phyloP scores from a whole-genome alignment of 2,797 vertebrate genomes.

The Carapus acus region DNA sequence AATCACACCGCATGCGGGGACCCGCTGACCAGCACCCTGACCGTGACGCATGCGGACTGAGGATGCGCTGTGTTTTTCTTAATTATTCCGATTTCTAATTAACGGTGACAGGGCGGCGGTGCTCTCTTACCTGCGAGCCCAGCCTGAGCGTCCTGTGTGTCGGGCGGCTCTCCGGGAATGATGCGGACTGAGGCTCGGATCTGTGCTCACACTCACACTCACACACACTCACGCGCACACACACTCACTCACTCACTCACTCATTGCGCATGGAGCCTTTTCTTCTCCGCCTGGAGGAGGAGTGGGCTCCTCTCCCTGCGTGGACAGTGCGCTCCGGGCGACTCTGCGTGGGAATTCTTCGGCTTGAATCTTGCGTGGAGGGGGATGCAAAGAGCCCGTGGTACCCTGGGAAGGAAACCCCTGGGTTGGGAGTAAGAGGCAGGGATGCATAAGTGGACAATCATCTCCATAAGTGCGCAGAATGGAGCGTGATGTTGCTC shows the following conservation, averaged over 20 bases:
- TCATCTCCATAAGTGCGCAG: slow-evolving; percentile 31
- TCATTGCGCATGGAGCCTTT: slow-evolving; percentile 64
- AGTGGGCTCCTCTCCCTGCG: slow-evolving; percentile 25
- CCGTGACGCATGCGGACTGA: slow-evolving; percentile 11
- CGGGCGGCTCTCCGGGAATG: slow-evolving; percentile 61
- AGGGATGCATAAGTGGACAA: slow-evolving; percentile 55
- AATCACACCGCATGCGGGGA: slow-evolving; percentile 33
- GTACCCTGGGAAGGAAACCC: slow-evolving; percentile 73
- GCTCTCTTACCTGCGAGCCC: slow-evolving; percentile 63
- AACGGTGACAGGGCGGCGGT: slow-evolving; percentile 23
- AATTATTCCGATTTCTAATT: too few species aligned
- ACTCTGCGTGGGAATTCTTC: slow-evolving; percentile 57
- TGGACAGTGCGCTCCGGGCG: slow-evolving; percentile 33
- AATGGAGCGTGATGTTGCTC: background rate
- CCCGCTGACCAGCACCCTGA: slow-evolving; percentile 27
- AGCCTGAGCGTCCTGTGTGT: slow-evolving; percentile 43
- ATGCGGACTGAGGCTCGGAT: slow-evolving; percentile 60
- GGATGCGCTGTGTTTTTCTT: background rate
- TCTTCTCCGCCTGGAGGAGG: slow-evolving; percentile 30
- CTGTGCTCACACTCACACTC: slow-evolving; percentile 45
- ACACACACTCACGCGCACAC: too few species aligned
- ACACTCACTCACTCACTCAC: slow-evolving; percentile 52
- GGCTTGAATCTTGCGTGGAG: slow-evolving; percentile 47
- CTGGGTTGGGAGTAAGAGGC: slow-evolving; percentile 63
- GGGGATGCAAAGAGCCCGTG: slow-evolving; percentile 70